Base-by-base conservation (phyloP, 1,140 invertebrate genomes). In the Bicyclus anynana region DNA sequence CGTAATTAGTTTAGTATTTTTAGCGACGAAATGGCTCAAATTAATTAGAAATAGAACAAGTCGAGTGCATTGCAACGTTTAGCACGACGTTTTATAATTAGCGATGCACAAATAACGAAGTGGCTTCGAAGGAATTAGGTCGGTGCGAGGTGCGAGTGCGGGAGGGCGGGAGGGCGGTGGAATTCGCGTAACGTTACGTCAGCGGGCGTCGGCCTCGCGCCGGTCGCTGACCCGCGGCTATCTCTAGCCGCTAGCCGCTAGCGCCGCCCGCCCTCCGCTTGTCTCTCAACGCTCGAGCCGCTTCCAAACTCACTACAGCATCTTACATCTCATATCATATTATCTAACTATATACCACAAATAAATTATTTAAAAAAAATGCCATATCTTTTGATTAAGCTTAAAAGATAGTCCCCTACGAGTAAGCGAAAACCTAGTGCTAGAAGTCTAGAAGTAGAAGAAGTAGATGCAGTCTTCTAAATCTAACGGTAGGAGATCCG, bases 161-260 rank as follows among this genome's bases (percentile, higher is more conserved):
- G 60, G n/a, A n/a, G n/a, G n/a, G n/a, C n/a, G n/a, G 42, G 65
- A 62, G 67, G 67, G 65, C 58, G 67, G 67, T 74, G 81, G 80
- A 84, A 87, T 87, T 84, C 82, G 80, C 84, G 77, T 87, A 84
- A 87, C 76, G 76, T 87, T 87, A 85, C 84, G 84, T 87, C 82
- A 87, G 82, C 77, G 84, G 80, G 58, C 84, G 72, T 76, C 80
- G 84, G 75, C 84, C 84, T 75, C 80, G 75, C 78, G 55, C 47
- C 80, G 84, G 84, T 84, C 82, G 73, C 64, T 77, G 82, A 85
- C 84, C 84, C 64, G 74, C 79, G 73, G 74, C 81, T 80, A 84
- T 83, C 80, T 84, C 77, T 82, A 83, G 79, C 67, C 54, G 49
- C 57, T 35, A 29, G 62, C 71, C 77, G 74, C 66, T 57, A 54